Percentiles rank a stretch among this genome's conserved stretches.
Conservation (phyloP, 2,888 invertebrate genomes). For the Magallana nippona region DNA sequence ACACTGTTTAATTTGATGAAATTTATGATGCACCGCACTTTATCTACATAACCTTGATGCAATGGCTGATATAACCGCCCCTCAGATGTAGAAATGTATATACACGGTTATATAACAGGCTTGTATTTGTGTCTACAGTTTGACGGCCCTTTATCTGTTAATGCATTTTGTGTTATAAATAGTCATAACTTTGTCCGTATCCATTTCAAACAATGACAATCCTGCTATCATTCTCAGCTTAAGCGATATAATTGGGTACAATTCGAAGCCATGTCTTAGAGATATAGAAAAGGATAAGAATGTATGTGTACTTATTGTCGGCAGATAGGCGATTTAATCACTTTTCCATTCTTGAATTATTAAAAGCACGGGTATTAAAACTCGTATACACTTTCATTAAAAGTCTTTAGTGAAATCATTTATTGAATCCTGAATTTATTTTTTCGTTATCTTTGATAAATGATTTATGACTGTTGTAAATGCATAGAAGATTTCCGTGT, state of each 20-base stretch:
- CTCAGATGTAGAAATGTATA: conserved; percentile 33
- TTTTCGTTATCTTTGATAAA: neutral
- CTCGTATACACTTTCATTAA: conserved; percentile 23
- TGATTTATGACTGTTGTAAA: conserved; percentile 13
- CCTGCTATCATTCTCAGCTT: conserved; percentile 20
- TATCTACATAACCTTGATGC: conserved; percentile 35
- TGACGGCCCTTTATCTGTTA: conserved; percentile 27
- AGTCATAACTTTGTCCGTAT: conserved; percentile 32
- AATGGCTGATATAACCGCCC: conserved; percentile 30
- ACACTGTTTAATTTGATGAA: conserved; percentile 33
- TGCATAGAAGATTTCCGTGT: neutral
- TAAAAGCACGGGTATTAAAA: conserved; percentile 20
- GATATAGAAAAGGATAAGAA: conserved; percentile 10
- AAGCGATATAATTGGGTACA: conserved; percentile 27
- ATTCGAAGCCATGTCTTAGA: conserved; percentile 3
- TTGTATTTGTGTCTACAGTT: conserved; percentile 9
- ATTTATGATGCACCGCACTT: conserved; percentile 32
- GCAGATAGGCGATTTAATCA: conserved; percentile 21
- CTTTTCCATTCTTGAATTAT: conserved; percentile 10
- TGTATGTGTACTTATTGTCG: neutral
- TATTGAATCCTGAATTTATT: neutral
- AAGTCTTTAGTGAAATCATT: neutral
- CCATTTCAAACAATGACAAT: conserved; percentile 33
- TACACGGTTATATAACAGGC: conserved; percentile 29
- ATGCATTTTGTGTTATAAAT: conserved; percentile 33